Base-by-base conservation (phyloP, 2,113 vertebrate genomes). In the Oostethus manadensis region DNA sequence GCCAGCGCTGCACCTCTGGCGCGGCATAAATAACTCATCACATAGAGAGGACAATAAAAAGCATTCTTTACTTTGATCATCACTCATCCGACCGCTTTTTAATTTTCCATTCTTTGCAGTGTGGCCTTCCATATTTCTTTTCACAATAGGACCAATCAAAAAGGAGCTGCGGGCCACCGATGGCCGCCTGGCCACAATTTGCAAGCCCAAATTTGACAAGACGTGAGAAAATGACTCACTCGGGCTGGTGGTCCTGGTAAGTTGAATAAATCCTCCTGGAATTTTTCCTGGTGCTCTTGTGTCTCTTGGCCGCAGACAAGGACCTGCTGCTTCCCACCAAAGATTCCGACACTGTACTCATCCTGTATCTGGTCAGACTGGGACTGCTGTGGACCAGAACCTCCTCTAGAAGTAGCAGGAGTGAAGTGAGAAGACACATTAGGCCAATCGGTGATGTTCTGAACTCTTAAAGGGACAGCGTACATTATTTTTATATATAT, bases 231-330 rank as follows among this genome's bases (percentile, higher is more conserved):
- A n/a, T 10, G 10, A 75, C 93, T 92, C 80, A 98, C 97, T 92
- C 90, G 72, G 90, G 84, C 44, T 93, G 91, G 0, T 92, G 89
- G 66, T 96, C 91, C 75, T 84, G 90, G 87, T 90, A 94, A 3
- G 84, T 71, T 20, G 89, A 86, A 78, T 90, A 94, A 77, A 88
- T 87, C 77, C 89, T 91, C 62, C 89, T 88, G 1, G 86, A 82
- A 5, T 92, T 93, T 49, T 92, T 90, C 71, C 91, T 90, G 64
- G 87, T 72, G 29, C 89, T 91, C 51, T 91, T 89, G 23, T 91
- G 82, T 73, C 89, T 92, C 67, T 89, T 93, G 73, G 91, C 66
- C 15, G 88, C 60, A 70, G 83, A 91, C 20, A 90, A 63, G 4
- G 88, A 54, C 60, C 86, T 89, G 77, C 72, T 85, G 68, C 61